phyloP scores from a whole-genome alignment of 1,140 invertebrate genomes.

The Notospermus geniculatus region DNA sequence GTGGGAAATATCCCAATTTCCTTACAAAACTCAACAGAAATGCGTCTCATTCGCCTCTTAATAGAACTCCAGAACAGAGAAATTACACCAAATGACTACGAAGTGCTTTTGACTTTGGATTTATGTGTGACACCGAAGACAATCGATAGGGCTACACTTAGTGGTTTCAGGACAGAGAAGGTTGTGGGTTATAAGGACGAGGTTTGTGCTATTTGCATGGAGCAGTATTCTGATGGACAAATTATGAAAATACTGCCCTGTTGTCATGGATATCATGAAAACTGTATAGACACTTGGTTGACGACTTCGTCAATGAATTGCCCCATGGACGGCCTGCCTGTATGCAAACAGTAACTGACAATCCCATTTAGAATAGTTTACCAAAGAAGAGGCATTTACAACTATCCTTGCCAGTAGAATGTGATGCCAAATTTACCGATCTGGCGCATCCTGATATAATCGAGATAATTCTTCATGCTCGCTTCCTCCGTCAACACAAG shows the following conservation, averaged over 20 bases:
- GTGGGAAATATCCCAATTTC: no score
- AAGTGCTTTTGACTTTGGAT: background rate
- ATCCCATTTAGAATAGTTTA: no score
- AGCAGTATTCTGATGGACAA: constrained; percentile 37
- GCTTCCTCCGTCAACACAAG: no score
- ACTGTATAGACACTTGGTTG: constrained; percentile 46
- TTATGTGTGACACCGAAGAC: background rate
- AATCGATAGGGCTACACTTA: background rate
- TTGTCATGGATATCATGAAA: constrained; percentile 40
- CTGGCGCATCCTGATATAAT: no score
- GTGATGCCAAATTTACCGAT: no score
- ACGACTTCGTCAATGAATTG: constrained; percentile 45
- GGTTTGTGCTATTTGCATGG: constrained; percentile 43
- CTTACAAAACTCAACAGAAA: no score
- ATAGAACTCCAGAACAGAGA: background rate
- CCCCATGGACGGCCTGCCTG: constrained; percentile 44
- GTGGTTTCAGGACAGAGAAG: constrained; percentile 8
- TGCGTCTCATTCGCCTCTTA: background rate
- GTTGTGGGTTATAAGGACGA: constrained; percentile 19
- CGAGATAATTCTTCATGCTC: no score
- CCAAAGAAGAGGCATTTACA: no score
- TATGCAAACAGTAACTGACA: constrained; percentile 18
- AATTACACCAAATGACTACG: constrained; percentile 2
- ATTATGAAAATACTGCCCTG: constrained; percentile 43
- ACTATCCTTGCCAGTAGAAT: no score